phyloP scores from a whole-genome alignment of 2,888 invertebrate species.

The Isoperla grammatica region DNA sequence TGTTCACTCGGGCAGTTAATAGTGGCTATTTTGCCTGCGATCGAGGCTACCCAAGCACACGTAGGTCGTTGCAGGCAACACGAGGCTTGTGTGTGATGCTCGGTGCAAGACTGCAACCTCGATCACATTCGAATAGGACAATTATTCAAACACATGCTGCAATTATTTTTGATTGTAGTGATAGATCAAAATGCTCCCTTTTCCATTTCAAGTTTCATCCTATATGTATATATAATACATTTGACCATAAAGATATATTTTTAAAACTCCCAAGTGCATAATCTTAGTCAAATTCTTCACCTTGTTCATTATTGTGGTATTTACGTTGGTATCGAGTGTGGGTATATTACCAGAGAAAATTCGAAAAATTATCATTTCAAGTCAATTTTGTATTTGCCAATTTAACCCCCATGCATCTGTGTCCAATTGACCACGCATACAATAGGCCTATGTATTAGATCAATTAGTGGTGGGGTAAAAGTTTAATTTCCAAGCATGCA shows the following conservation, averaged over 20 bases:
- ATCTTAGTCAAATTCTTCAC: constrained; percentile 32
- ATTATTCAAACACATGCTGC: no score
- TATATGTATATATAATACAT: constrained; percentile 4
- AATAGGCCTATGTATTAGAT: no score
- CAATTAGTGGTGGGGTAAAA: no score
- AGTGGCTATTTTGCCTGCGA: constrained; percentile 32
- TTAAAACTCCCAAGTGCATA: constrained; percentile 33
- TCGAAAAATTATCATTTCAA: not conserved
- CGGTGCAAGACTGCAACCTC: no score
- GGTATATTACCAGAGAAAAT: not conserved
- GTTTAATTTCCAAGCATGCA: not conserved
- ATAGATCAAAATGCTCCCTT: constrained; percentile 18
- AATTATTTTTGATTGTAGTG: not conserved
- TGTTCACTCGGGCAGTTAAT: constrained; percentile 49
- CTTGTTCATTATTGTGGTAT: not conserved
- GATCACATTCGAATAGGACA: no score
- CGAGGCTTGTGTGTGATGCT: no score
- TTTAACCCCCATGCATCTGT: no score
- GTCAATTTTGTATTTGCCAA: no score
- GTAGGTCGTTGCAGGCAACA: no score
- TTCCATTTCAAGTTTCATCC: not conserved
- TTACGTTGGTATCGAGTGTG: not conserved
- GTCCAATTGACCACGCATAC: no score
- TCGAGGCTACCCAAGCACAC: constrained; percentile 32
- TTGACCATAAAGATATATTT: constrained; percentile 24